Percentiles rank a stretch among this genome's conserved stretches.
phyloP scores from a whole-genome alignment of 2,888 invertebrate genomes.

The Cheiracanthium punctorium region DNA sequence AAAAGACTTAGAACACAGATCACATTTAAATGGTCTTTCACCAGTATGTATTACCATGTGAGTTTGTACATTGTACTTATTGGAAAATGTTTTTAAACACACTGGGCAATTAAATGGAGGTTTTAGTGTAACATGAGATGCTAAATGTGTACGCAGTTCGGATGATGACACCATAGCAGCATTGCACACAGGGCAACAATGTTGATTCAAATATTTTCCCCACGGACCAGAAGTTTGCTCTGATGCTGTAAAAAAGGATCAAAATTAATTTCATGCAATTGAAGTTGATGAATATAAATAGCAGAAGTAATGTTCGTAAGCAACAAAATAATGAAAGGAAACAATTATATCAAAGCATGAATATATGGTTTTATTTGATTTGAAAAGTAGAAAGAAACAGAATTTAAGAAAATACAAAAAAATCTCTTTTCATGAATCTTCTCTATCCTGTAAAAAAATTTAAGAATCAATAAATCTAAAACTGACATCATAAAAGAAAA shows the following conservation, averaged over 20 bases:
- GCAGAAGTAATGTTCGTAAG: too few relatives aligned
- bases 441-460: too few relatives aligned
- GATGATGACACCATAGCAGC: conserved; percentile 22
- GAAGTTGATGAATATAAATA: too few relatives aligned
- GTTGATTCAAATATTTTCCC: background rate
- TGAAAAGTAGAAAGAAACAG: too few relatives aligned
- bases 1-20: conserved; percentile 51
- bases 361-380: too few relatives aligned
- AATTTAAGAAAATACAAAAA: too few relatives aligned
- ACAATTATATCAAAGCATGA: too few relatives aligned
- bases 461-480: too few relatives aligned
- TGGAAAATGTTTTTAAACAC: conserved; percentile 59
- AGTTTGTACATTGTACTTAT: conserved; percentile 59
- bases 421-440: too few relatives aligned
- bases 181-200: conserved; percentile 48
- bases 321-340: too few relatives aligned
- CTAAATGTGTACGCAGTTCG: conserved; percentile 45
- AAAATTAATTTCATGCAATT: too few relatives aligned
- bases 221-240: background rate
- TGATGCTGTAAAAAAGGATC: background rate
- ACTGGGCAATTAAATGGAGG: conserved; percentile 60
- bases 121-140: conserved; percentile 49
- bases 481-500: too few relatives aligned
- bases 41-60: conserved; percentile 59
- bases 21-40: conserved; percentile 55